Base-by-base conservation (phyloP, 2,888 invertebrate species). In the Ashinkailepas kermadecensis region DNA sequence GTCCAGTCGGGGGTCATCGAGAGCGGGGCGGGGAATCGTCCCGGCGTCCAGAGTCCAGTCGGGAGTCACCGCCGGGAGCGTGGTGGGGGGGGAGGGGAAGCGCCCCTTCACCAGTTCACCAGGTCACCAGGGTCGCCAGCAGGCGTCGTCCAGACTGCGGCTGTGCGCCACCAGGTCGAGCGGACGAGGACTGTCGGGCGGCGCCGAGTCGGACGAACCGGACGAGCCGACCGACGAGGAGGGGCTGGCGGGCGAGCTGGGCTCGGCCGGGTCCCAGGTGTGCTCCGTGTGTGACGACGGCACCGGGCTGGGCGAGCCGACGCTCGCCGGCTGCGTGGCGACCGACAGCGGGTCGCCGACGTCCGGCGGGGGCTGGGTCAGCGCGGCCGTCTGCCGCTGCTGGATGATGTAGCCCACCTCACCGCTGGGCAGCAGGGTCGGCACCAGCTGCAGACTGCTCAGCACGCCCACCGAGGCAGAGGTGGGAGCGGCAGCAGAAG, bases 81-180 rank as follows among this genome's bases (percentile, higher is more conserved):
- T 1, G 39, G 39, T 4, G 39, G 4, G 39, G 4, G 39, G 39
- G 39, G 1, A 39, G 39, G 39, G 39, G 39, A 39, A 4, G 39
- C n/a, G n/a, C n/a, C n/a, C n/a, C n/a, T n/a, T n/a, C n/a, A n/a
- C 39, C 39, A 1, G 39, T 39, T 4, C 39, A 39, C 39, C 4
- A 4, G 0, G 0, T 74, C 56, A 74, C 74, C 74, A 74, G 21
- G 74, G 74, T 10, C 74, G 7, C 74, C 74, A 74, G 74, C 23
- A 23, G 74, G 74, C 54, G 54, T 74, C 74, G 21, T 74, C 74
- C 21, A 8, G 21, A 8, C 21, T 21, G 21, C 74, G 74, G 74
- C 56, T 74, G 74, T 74, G 74, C 56, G 74, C 74, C 74, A 74
- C 74, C 54, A 74, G 74, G 74, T 54, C 74, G 54, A 74, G 74